phyloP scores from a whole-genome alignment of 2,888 invertebrate species.

The Liopterus haemorrhoidalis region DNA sequence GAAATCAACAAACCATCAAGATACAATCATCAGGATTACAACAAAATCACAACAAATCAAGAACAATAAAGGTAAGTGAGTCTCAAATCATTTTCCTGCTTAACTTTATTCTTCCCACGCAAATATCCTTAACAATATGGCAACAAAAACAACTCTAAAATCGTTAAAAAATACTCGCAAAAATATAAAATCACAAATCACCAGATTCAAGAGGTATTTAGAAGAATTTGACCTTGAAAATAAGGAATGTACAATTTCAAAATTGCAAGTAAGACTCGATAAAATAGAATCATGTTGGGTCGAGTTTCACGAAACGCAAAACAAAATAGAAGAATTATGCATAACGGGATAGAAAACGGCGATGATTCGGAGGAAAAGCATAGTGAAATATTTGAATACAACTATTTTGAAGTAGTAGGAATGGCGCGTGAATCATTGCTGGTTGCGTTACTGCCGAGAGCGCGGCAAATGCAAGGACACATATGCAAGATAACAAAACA shows the following conservation, averaged over 20 bases:
- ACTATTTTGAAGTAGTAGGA: not conserved
- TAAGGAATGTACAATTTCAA: not conserved
- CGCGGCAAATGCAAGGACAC: not conserved
- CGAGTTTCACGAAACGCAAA: not conserved
- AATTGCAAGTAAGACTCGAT: not conserved
- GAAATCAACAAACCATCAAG: no score
- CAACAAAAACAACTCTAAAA: no score
- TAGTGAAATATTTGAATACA: not conserved
- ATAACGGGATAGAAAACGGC: not conserved
- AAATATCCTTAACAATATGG: no score
- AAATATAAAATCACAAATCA: not conserved
- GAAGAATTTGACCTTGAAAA: not conserved
- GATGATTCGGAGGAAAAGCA: slow-evolving; percentile 3
- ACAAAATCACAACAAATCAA: no score
- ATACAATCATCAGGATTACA: no score
- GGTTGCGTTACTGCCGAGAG: no score
- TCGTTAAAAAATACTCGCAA: slow-evolving; percentile 2
- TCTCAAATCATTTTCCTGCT: no score
- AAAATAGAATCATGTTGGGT: not conserved
- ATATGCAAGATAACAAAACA: not conserved
- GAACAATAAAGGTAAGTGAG: no score
- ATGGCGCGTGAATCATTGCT: no score
- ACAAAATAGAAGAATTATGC: not conserved
- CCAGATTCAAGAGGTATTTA: not conserved
- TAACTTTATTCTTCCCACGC: no score